Percentiles rank a stretch among this genome's conserved stretches.
Evolutionary conservation across 1,140 invertebrate species (phyloP).

Genomic region (Grapholita molesta): DNA sequence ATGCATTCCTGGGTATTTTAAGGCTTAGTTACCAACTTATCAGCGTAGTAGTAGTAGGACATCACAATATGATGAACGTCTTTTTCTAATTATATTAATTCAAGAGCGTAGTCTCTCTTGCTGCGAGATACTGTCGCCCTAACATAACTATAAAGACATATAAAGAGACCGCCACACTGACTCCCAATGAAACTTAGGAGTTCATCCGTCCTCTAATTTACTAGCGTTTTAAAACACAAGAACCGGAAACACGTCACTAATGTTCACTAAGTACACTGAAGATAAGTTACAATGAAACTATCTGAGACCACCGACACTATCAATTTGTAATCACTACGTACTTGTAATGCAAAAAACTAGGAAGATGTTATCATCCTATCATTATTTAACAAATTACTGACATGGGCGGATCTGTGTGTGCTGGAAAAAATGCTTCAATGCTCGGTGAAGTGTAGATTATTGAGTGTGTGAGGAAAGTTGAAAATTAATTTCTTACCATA

Average conservation of each 20-base stretch:
- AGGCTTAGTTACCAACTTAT: too few species aligned
- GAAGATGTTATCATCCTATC: not conserved
- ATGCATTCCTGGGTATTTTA: too few species aligned
- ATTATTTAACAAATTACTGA: conserved; percentile 7
- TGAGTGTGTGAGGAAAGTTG: not conserved
- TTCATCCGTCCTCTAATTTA: too few species aligned
- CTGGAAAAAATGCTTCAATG: not conserved
- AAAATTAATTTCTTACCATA: not conserved
- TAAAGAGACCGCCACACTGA: too few species aligned
- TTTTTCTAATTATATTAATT: too few species aligned
- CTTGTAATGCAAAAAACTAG: not conserved
- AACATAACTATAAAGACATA: too few species aligned
- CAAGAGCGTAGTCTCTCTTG: too few species aligned
- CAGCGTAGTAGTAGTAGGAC: too few species aligned
- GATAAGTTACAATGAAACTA: not conserved
- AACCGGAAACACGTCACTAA: not conserved
- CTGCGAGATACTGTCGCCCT: too few species aligned
- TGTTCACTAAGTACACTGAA: not conserved
- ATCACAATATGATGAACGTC: too few species aligned
- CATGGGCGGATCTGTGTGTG: not conserved
- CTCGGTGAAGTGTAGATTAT: not conserved
- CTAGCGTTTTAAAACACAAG: not conserved
- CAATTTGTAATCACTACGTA: not conserved
- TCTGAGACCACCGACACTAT: conserved; percentile 2
- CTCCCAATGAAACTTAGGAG: too few species aligned